Base-by-base conservation (phyloP, 2,888 invertebrate species). In the Tyria jacobaeae region DNA sequence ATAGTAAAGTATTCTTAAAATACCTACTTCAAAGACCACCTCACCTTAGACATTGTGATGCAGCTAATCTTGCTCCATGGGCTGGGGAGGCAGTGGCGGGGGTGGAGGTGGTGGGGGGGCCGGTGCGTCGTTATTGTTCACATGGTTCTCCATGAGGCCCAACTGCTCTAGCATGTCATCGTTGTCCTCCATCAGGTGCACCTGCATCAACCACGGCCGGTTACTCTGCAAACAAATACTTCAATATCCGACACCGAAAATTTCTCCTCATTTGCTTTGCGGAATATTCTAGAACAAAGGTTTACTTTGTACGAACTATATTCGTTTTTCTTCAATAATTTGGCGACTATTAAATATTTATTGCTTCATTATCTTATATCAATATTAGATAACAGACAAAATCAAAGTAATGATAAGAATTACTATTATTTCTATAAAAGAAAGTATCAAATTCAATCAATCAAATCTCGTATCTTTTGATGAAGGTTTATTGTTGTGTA, bases 71-170 rank as follows among this genome's bases (percentile, higher is more conserved):
- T 91, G 92, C 76, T 93, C 91, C 91, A 92, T 88, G 92, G 96
- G 76, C 89, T 96, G 68, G 96, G 75, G 75, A 4, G 98, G 59
- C 81, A 97, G 51, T 90, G 95, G 97, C 49, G 98, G 83, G 7
- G 84, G 97, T 95, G 65, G 95, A 95, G 76, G 97, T 95, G 62
- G 98, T 96, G 79, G 96, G 94, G 64, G 96, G 94, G 81, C 82
- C 88, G 84, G 81, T n/a, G 82, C 82, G 44, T 84, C 79, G 67
- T 87, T 85, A 76, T 89, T 89, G 66, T 81, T 85, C 14, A 73
- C 85, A 66, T 84, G 90, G 79, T 92, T 90, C 70, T 92, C 92
- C 84, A 92, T 88, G 72, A 93, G 76, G 3, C 93, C 92, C 15
- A 94, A 85, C 80, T 92, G 94, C 74, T 92, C 92, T 70, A 94